These are phyloP conservation scores for Eudasyphora cyanicolor DNA, from an alignment of 2,888 invertebrate genomes.

Conservation along the genomic window DNA sequence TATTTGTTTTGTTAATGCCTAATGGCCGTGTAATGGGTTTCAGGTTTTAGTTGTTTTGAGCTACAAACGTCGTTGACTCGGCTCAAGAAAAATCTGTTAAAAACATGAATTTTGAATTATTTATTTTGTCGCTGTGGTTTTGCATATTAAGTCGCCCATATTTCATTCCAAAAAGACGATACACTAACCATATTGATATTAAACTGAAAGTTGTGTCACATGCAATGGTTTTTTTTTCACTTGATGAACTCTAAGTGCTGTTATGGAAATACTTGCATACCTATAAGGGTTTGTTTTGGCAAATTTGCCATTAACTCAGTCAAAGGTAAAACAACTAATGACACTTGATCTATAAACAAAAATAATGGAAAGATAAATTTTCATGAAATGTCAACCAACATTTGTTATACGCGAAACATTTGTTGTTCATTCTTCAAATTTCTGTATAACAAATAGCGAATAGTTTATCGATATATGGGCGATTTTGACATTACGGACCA, in stretches of 20 bases:
- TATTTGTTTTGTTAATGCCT: conserved; percentile 64
- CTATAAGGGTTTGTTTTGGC: too few relatives aligned
- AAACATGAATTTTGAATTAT: conserved; percentile 65
- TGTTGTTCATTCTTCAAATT: too few relatives aligned
- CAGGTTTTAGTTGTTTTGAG: conserved; percentile 23
- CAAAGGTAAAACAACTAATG: too few relatives aligned
- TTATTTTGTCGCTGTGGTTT: conserved; percentile 64
- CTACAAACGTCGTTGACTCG: conserved; percentile 64
- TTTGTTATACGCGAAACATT: too few relatives aligned
- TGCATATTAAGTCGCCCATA: conserved; percentile 62
- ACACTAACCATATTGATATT: conserved; percentile 69
- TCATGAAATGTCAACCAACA: too few relatives aligned
- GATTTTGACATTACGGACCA: too few relatives aligned
- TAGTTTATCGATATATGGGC: too few relatives aligned
- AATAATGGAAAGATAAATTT: too few relatives aligned
- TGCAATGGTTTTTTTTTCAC: conserved; percentile 6
- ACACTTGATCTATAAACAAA: too few relatives aligned
- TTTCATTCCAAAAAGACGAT: conserved; percentile 54
- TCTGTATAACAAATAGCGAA: too few relatives aligned
- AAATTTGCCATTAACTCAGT: too few relatives aligned
- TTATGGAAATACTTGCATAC: too few relatives aligned
- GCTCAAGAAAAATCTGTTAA: conserved; percentile 64
- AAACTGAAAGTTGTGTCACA: conserved; percentile 65
- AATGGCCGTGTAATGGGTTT: conserved; percentile 62
- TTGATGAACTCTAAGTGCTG: not conserved